Percentiles rank a stretch among this genome's conserved stretches.
These are phyloP conservation scores for Tetranychus cinnabarinus DNA, from an alignment of 1,140 invertebrate genomes.

Conservation along the genomic window DNA sequence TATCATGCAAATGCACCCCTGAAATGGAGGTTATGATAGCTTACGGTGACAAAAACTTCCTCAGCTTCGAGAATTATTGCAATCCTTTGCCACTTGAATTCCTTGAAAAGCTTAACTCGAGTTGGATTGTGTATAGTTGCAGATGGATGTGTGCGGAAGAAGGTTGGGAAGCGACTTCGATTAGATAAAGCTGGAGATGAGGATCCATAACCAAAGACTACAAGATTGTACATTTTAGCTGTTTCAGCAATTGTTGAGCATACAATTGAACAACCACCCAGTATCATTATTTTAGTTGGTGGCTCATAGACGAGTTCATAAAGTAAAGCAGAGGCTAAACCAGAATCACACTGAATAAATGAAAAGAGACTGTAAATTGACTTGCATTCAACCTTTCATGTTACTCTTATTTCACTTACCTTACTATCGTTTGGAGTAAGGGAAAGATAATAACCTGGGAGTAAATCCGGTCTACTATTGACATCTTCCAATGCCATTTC, in stretches of 20 bases:
- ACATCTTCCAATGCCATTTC: slow-evolving; percentile 85
- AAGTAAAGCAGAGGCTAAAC: slow-evolving; percentile 86
- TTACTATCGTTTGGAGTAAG: slow-evolving; percentile 92
- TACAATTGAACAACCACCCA: slow-evolving; percentile 95
- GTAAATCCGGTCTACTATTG: slow-evolving; percentile 60
- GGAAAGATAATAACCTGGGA: slow-evolving; percentile 70
- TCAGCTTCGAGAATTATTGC: slow-evolving; percentile 94
- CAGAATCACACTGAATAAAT: slow-evolving; percentile 71
- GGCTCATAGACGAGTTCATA: slow-evolving; percentile 92
- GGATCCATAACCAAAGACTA: slow-evolving; percentile 93
- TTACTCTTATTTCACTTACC: slow-evolving; percentile 29
- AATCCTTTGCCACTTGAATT: slow-evolving; percentile 86
- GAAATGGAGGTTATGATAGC: background rate
- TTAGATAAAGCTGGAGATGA: slow-evolving; percentile 95
- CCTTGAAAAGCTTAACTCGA: slow-evolving; percentile 81
- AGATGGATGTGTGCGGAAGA: slow-evolving; percentile 96
- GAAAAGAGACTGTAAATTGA: background rate
- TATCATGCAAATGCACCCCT: background rate
- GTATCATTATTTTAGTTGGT: slow-evolving; percentile 79
- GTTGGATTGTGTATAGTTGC: slow-evolving; percentile 98
- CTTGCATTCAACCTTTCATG: background rate
- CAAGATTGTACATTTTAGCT: slow-evolving; percentile 98
- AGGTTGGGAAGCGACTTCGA: slow-evolving; percentile 79
- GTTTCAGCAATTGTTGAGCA: slow-evolving; percentile 97
- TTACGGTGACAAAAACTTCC: slow-evolving; percentile 94